phyloP scores from a whole-genome alignment of 2,113 vertebrate species.

The Tyto alba region DNA sequence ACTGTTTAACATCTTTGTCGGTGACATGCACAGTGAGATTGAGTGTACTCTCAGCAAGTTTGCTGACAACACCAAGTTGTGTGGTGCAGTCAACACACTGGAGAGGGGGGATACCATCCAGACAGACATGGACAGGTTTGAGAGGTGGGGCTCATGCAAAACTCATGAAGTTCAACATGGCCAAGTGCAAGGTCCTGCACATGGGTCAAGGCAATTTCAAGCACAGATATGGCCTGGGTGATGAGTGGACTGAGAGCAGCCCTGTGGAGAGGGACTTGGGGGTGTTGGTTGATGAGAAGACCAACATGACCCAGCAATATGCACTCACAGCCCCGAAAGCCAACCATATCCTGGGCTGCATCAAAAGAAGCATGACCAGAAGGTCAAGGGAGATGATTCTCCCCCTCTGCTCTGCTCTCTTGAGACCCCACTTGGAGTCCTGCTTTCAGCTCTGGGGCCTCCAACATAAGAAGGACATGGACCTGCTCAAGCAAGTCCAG shows the following conservation, averaged over 20 bases:
- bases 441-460: background rate
- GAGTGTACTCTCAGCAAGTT: background rate
- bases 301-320: too few relatives aligned
- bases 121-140: background rate
- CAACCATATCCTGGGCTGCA: background rate
- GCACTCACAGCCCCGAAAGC: too few relatives aligned
- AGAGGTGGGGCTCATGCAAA: background rate
- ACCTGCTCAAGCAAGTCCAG: too few relatives aligned
- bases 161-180: background rate
- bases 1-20: background rate
- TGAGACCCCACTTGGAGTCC: background rate
- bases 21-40: background rate
- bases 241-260: background rate
- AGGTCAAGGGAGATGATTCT: background rate
- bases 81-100: background rate
- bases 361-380: background rate
- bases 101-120: background rate
- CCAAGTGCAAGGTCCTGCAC: background rate
- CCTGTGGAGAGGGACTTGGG: background rate
- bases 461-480: too few relatives aligned
- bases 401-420: background rate
- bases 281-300: background rate
- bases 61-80: background rate
- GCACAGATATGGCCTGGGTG: background rate
- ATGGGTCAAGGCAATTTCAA: background rate